Evolutionary conservation across 2,888 invertebrate genomes (phyloP).

Genomic region (Falcaria lacertinaria): DNA sequence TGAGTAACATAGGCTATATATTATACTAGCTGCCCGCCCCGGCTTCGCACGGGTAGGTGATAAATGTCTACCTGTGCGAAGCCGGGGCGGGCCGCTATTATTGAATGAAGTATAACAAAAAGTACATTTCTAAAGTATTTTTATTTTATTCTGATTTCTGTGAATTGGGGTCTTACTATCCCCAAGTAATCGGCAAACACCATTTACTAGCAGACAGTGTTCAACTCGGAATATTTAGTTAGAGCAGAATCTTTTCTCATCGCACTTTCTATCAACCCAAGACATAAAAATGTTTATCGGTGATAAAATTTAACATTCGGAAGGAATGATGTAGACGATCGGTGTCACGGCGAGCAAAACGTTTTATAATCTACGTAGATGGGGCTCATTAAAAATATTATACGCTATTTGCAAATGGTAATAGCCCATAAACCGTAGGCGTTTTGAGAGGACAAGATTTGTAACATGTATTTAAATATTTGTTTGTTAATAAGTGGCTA

Average conservation of each 20-base stretch:
- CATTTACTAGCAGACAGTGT: not conserved
- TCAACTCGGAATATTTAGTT: not conserved
- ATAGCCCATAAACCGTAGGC: not conserved
- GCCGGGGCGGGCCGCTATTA: too few relatives aligned
- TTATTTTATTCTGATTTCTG: too few relatives aligned
- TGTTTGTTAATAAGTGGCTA: too few relatives aligned
- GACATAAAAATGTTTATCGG: conserved; percentile 2
- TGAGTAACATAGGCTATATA: too few relatives aligned
- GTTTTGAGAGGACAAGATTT: not conserved
- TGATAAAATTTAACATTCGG: conserved; percentile 20
- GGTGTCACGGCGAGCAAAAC: conserved; percentile 1
- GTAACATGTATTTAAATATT: not conserved
- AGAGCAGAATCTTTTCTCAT: not conserved
- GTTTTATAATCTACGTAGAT: conserved; percentile 1
- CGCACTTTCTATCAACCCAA: not conserved
- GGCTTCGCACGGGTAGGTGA: too few relatives aligned
- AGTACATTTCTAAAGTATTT: too few relatives aligned
- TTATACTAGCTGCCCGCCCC: too few relatives aligned
- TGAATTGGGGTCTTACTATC: too few relatives aligned
- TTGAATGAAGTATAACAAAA: too few relatives aligned
- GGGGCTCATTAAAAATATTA: not conserved
- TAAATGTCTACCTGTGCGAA: too few relatives aligned
- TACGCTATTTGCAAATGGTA: not conserved
- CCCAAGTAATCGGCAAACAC: not conserved
- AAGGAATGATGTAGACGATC: conserved; percentile 14